Evolutionary conservation across 2,888 invertebrate species (phyloP), one percentile per base, ranked within the genome.

Genomic region (Schizaphis graminum): DNA sequence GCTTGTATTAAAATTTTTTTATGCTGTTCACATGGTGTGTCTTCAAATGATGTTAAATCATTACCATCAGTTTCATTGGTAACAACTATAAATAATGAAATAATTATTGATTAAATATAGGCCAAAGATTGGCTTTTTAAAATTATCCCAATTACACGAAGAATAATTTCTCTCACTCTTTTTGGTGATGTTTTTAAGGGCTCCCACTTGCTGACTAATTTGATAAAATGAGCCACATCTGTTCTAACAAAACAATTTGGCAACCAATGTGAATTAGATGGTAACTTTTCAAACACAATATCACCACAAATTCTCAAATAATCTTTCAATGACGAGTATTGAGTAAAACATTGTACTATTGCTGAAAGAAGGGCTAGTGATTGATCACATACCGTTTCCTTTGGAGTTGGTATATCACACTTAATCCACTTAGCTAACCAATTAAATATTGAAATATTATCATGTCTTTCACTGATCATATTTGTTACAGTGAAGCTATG

Each of bases 261-360:
- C 56, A 56, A 56, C 56, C 56, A 56, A 56, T 56, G 56, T 56
- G 21, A 56, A 56, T 56, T 56, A 56, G 56, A 84, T 84, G 41
- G 41, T 35, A 84, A 35, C 84, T 13, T n/a, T 26, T 35, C n/a
- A 84, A 84, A 84, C 84, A 84, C 56, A 56, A 56, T 56, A 56
- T 56, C 56, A 56, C 21, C 56, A 56, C 56, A 56, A 56, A 56
- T 5, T 56, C 56, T 86, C 41, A 86, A 2, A 86, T 86, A 86
- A 10, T 86, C 86, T 44, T 86, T 41, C 24, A 86, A 92, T 88
- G 35, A 89, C 94, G 86, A 90, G 35, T 61, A 47, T 88, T 94
- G 86, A 90, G 35, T 61, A 47, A 47, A 85, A 89, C 44, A 47
- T 44, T n/a, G 89, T 26, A 47, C 47, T 90, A 57, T 94, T 44